Conservation (phyloP, 2,797 vertebrate species). For the Gymnoscopelus braueri region DNA sequence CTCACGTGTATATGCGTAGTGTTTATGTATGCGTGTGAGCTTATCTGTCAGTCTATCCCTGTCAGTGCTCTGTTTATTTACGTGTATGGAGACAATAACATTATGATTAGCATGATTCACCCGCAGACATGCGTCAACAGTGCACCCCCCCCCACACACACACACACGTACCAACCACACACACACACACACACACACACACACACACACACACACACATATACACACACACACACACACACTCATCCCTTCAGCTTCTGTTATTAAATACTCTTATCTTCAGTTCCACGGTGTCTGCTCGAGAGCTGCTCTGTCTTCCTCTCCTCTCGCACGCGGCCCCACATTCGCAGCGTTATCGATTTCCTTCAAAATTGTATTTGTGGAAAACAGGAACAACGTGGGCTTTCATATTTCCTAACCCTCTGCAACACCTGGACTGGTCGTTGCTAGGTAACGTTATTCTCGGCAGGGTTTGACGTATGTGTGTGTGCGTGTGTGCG, state of each 20-base stretch:
- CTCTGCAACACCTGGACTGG: constrained; percentile 76
- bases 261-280: constrained; percentile 66
- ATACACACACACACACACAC: no score
- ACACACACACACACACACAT: no score
- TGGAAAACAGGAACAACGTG: constrained; percentile 70
- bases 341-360: constrained; percentile 70
- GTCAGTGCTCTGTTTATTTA: constrained; percentile 16
- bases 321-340: constrained; percentile 49
- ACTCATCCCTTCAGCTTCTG: constrained; percentile 41
- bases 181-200: no score
- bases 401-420: constrained; percentile 71
- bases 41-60: neutral
- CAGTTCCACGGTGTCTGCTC: constrained; percentile 28
- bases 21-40: no score
- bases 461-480: constrained; percentile 73
- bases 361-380: constrained; percentile 76
- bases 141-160: no score
- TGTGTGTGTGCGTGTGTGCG: constrained; percentile 59
- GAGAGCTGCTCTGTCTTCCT: constrained; percentile 24
- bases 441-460: constrained; percentile 84
- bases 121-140: constrained; percentile 7
- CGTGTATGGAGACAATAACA: constrained; percentile 32
- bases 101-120: constrained; percentile 57
- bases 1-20: no score
- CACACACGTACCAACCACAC: no score